Evolutionary conservation across 2,113 vertebrate species (phyloP).

Genomic region (Cinclus cinclus): DNA sequence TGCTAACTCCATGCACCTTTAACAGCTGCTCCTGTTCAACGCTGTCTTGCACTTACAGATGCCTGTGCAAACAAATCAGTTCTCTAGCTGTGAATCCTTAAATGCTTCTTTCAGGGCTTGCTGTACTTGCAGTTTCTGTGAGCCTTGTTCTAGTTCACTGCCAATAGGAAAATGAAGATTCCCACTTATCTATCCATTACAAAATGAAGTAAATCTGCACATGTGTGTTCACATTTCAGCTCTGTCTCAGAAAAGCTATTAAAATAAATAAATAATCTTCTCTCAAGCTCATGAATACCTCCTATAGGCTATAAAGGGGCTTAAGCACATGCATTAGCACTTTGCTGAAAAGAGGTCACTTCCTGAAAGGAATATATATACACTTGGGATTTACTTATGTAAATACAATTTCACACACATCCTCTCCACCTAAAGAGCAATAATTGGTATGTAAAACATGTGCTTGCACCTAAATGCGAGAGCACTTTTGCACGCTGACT

Average conservation of each 20-base stretch:
- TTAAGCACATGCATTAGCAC: constrained; percentile 50
- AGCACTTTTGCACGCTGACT: constrained; percentile 1
- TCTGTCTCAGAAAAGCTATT: not conserved
- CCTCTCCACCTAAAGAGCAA: not conserved
- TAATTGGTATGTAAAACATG: not conserved
- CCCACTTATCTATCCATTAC: not conserved
- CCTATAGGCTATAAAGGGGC: not conserved
- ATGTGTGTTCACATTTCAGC: not conserved
- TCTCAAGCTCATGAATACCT: constrained; percentile 11
- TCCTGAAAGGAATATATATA: constrained; percentile 51
- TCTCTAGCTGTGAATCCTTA: not conserved
- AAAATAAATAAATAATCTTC: not conserved
- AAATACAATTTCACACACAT: constrained; percentile 50
- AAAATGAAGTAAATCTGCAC: not conserved
- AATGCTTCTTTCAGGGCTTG: not conserved
- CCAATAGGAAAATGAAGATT: not conserved
- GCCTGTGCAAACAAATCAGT: not conserved
- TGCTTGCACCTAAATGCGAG: not conserved
- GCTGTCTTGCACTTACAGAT: not conserved
- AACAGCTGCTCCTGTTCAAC: not conserved
- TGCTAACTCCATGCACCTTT: not conserved
- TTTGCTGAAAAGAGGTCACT: constrained; percentile 55
- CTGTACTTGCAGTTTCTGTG: not conserved
- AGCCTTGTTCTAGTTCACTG: not conserved
- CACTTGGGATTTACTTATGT: constrained; percentile 37